Base-by-base conservation (phyloP, 2,113 vertebrate species). In the Sprattus sprattus region DNA sequence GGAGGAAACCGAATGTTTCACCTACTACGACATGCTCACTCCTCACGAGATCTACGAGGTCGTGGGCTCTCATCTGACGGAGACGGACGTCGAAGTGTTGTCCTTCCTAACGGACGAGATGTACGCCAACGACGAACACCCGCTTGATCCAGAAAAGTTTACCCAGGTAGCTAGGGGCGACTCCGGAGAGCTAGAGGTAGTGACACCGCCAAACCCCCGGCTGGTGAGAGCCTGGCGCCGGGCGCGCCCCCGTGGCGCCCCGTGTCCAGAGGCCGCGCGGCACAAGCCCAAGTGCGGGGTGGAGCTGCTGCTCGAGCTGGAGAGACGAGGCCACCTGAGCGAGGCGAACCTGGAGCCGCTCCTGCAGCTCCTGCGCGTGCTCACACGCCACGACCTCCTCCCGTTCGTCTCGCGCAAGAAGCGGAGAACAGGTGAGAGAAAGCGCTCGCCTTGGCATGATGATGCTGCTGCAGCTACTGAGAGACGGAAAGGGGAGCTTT, bases 311-410 rank as follows among this genome's bases (percentile, higher is more conserved):
- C 91, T 97, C 71, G 95, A 98, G 88, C 91, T 98, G 81, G 97
- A 98, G 87, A 95, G 92, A 52, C 92, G 94, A 4, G 97, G 96
- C 28, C 94, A 95, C 85, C 93, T 97, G 47, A 93, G 95, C 28
- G 97, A 98, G 88, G 94, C 92, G 84, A 96, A 96, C 87, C 91
- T 97, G 89, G 93, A 95, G 78, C 95, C 95, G 9, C 92, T 98
- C 8, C 90, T 96, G 80, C 95, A 97, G 85, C 94, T 98, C 22
- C 93, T 98, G 60, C 94, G 97, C 82, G 93, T 97, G 85, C 94
- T 98, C 44, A 96, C 96, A 13, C 95, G 97, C 0, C 97, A 98
- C 16, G 97, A 98, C 88, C 93, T 98, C 82, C 91, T 98, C 85
- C 94, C 95, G 1, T 95, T 97, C 45, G 95, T 97, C 89, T 95